These are phyloP conservation scores for Portunus trituberculatus DNA, from an alignment of 1,140 invertebrate species.

Conservation along the genomic window DNA sequence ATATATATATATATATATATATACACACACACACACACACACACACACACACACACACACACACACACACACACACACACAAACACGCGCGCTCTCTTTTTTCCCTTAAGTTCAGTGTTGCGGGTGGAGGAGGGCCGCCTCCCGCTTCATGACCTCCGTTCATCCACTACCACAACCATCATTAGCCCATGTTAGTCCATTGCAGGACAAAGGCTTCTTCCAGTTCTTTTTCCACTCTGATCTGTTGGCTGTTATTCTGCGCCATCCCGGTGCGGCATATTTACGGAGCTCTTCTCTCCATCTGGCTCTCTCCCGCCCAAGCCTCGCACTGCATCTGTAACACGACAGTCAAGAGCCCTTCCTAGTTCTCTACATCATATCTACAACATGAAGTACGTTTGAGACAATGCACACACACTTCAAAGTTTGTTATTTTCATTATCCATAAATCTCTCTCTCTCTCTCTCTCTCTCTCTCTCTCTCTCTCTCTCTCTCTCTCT, in stretches of 20 bases:
- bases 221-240: not conserved
- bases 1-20: constrained; percentile 58
- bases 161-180: constrained; percentile 3
- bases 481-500: constrained; percentile 33
- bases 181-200: constrained; percentile 13
- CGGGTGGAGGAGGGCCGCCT: not conserved
- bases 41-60: not conserved
- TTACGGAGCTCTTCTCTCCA: constrained; percentile 10
- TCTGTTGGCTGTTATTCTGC: constrained; percentile 21
- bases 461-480: constrained; percentile 40
- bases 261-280: not conserved
- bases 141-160: not conserved
- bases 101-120: not conserved
- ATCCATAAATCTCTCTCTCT: constrained; percentile 20
- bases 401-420: not conserved
- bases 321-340: not conserved
- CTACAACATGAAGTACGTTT: not conserved
- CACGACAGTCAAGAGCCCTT: not conserved
- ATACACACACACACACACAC: constrained; percentile 45
- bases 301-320: constrained; percentile 1
- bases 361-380: not conserved
- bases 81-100: too few species aligned
- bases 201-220: constrained; percentile 1
- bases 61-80: too few species aligned
- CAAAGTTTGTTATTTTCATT: not conserved